phyloP scores from a whole-genome alignment of 1,140 invertebrate genomes.

The Apolygus lucorum region DNA sequence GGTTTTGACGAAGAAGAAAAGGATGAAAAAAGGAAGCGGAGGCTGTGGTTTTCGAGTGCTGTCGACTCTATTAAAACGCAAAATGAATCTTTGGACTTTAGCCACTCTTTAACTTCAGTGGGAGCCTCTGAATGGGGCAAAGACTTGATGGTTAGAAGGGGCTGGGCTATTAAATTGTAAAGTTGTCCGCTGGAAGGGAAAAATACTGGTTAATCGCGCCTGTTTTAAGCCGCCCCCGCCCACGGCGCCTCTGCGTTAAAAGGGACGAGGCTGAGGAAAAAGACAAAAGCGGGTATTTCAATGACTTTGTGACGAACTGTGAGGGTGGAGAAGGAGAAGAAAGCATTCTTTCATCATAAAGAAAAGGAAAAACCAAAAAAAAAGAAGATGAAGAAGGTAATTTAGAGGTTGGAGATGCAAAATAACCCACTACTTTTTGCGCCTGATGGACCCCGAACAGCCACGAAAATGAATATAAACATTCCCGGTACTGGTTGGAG shows the following conservation, averaged over 20 bases:
- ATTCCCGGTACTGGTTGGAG: no score
- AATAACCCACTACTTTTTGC: no score
- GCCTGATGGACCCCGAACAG: no score
- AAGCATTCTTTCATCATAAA: no score
- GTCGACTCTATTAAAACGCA: conserved; percentile 13
- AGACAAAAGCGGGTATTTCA: conserved; percentile 6
- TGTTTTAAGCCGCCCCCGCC: background rate
- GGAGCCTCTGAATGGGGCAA: background rate
- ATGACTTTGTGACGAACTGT: no score
- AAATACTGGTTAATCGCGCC: conserved; percentile 16
- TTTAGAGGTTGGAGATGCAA: no score
- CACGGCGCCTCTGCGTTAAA: no score
- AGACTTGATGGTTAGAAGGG: background rate
- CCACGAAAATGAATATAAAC: no score
- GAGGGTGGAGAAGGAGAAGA: no score
- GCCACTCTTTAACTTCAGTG: conserved; percentile 5
- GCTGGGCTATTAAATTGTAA: conserved; percentile 5
- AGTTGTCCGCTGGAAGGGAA: conserved; percentile 11
- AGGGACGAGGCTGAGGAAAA: background rate
- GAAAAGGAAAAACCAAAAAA: no score
- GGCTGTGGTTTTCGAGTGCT: conserved; percentile 6
- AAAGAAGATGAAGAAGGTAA: no score
- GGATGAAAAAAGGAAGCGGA: background rate
- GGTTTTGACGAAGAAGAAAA: conserved; percentile 15
- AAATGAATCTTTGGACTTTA: conserved; percentile 10